Percentiles rank a stretch among this genome's conserved stretches.
These are phyloP conservation scores for Gnatocerus cornutus DNA, from an alignment of 2,888 invertebrate species.

Conservation along the genomic window DNA sequence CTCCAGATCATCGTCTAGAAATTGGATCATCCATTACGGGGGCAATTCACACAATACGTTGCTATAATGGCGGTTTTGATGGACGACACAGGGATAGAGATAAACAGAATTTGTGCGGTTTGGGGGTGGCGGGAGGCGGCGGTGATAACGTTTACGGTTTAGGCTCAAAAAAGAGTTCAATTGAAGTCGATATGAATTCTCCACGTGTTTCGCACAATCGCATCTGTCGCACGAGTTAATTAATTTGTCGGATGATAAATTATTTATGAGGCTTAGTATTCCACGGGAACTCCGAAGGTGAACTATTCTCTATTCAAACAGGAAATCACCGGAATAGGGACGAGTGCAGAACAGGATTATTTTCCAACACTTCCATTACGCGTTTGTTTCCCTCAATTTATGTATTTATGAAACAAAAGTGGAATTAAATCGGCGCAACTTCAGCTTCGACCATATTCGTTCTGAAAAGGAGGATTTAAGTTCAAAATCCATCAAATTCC, in stretches of 20 bases:
- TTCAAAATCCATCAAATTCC: not conserved
- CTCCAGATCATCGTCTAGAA: constrained; percentile 37
- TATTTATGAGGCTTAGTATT: constrained; percentile 4
- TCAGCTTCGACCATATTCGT: constrained; percentile 5
- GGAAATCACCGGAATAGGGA: constrained; percentile 27
- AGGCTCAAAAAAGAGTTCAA: too few species aligned
- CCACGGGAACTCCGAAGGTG: constrained; percentile 23
- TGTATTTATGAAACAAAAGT: constrained; percentile 53
- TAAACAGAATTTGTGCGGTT: not conserved
- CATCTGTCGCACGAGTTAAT: too few species aligned
- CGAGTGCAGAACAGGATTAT: constrained; percentile 37
- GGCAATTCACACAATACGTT: constrained; percentile 16
- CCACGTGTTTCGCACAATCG: too few species aligned
- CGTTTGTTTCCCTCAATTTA: not conserved
- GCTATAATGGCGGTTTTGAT: constrained; percentile 21
- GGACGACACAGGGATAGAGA: constrained; percentile 9
- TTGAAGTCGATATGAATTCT: too few species aligned
- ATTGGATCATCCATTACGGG: constrained; percentile 38
- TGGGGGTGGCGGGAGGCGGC: too few species aligned
- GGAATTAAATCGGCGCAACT: constrained; percentile 49
- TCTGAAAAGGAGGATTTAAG: constrained; percentile 2
- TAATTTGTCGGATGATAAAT: too few species aligned
- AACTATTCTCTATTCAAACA: constrained; percentile 39
- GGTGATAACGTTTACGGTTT: too few species aligned
- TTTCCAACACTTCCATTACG: constrained; percentile 49